Evolutionary conservation across 2,113 vertebrate genomes (phyloP).

Genomic region (Oophaga pumilio): DNA sequence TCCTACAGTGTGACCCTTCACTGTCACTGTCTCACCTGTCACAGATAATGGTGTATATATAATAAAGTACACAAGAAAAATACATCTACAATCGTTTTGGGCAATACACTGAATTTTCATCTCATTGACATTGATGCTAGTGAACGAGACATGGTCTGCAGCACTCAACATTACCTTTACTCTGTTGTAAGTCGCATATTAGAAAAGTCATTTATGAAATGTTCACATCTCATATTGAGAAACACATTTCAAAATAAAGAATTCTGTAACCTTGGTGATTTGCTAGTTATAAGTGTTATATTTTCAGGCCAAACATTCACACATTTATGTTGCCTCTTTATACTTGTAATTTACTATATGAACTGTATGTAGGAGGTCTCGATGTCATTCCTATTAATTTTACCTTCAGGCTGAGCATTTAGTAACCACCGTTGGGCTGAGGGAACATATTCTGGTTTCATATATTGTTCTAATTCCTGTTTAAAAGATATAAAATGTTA

Average conservation of each 20-base stretch:
- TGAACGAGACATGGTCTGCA: not conserved
- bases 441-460: conserved; percentile 28
- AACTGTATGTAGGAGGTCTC: not conserved
- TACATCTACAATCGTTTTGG: not conserved
- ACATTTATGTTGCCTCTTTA: not conserved
- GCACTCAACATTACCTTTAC: not conserved
- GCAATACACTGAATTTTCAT: not conserved
- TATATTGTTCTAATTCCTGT: not conserved
- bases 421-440: conserved; percentile 28
- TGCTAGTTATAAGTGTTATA: not conserved
- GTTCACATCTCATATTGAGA: not conserved
- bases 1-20: too few species aligned
- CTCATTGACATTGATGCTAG: not conserved
- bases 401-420: conserved; percentile 44
- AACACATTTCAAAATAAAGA: not conserved
- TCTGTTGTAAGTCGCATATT: not conserved
- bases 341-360: not conserved
- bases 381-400: not conserved
- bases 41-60: not conserved
- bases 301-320: not conserved
- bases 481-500: not conserved
- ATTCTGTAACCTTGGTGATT: not conserved
- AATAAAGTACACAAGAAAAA: not conserved
- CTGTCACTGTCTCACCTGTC: too few species aligned
- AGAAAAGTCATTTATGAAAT: not conserved